Conservation (phyloP, 2,888 invertebrate genomes). For the Ormyrus pomaceus region DNA sequence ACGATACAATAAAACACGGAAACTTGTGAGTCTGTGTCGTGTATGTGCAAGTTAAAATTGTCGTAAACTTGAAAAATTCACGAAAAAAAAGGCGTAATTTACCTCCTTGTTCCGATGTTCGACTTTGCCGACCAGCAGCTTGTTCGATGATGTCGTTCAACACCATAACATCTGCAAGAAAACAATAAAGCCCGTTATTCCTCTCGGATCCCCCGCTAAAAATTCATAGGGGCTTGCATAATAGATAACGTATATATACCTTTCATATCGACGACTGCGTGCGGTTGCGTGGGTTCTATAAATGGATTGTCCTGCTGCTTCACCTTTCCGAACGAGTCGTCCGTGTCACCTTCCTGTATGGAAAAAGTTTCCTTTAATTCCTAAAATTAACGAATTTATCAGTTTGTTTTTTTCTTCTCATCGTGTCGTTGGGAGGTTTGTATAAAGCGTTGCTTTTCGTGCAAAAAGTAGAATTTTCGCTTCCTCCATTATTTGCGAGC, state of each 20-base stretch:
- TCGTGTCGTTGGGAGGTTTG: no score
- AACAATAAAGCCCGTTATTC: constrained; percentile 7
- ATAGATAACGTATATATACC: constrained; percentile 77
- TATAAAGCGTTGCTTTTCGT: no score
- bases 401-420: no score
- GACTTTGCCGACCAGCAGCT: constrained; percentile 92
- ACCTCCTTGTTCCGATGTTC: constrained; percentile 92
- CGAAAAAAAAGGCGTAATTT: constrained; percentile 69
- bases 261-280: constrained; percentile 96
- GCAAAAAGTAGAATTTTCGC: no score
- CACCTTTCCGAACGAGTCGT: constrained; percentile 88
- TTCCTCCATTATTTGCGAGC: no score
- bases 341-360: constrained; percentile 87
- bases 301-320: constrained; percentile 95
- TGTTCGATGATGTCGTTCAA: constrained; percentile 97
- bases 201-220: not conserved
- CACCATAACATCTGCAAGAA: constrained; percentile 93
- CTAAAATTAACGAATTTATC: no score
- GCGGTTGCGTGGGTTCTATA: constrained; percentile 90
- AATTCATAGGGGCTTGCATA: no score
- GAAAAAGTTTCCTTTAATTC: not conserved
- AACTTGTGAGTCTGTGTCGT: constrained; percentile 40
- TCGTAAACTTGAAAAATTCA: constrained; percentile 3
- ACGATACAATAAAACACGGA: constrained; percentile 39
- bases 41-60: constrained; percentile 36